Conservation (phyloP, 2,113 vertebrate species). For the Mobula hypostoma region DNA sequence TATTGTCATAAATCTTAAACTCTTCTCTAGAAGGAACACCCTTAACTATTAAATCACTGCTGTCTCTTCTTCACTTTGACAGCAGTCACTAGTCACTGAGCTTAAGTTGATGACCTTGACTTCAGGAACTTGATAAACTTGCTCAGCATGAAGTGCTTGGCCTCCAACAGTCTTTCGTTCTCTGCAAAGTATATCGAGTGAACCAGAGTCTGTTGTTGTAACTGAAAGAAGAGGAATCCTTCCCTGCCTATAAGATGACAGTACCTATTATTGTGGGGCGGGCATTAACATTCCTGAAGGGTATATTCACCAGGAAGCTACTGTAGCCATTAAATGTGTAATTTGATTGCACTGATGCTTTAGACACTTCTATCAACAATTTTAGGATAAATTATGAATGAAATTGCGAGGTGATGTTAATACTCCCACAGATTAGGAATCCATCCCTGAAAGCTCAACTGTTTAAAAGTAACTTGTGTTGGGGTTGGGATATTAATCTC, state of each 20-base stretch:
- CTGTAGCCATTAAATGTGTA: background rate
- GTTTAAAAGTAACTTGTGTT: background rate
- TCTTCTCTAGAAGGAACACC: too few relatives aligned
- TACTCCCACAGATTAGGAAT: background rate
- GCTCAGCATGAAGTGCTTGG: too few relatives aligned
- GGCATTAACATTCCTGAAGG: background rate
- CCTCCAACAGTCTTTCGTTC: too few relatives aligned
- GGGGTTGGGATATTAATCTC: background rate
- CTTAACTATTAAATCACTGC: too few relatives aligned
- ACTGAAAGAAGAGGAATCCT: background rate
- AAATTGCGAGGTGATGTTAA: background rate
- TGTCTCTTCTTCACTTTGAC: too few relatives aligned
- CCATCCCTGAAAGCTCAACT: background rate
- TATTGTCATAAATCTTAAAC: too few relatives aligned
- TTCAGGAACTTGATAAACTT: too few relatives aligned
- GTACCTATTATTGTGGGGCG: background rate
- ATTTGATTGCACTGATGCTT: too few relatives aligned
- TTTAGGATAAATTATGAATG: background rate
- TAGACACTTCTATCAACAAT: too few relatives aligned
- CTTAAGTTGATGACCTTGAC: too few relatives aligned
- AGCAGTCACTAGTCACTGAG: too few relatives aligned
- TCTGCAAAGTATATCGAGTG: background rate
- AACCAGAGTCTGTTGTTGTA: background rate
- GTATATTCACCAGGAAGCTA: background rate
- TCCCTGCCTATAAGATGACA: background rate